These are phyloP conservation scores for Isurus oxyrinchus DNA, from an alignment of 2,113 vertebrate genomes.

Conservation along the genomic window DNA sequence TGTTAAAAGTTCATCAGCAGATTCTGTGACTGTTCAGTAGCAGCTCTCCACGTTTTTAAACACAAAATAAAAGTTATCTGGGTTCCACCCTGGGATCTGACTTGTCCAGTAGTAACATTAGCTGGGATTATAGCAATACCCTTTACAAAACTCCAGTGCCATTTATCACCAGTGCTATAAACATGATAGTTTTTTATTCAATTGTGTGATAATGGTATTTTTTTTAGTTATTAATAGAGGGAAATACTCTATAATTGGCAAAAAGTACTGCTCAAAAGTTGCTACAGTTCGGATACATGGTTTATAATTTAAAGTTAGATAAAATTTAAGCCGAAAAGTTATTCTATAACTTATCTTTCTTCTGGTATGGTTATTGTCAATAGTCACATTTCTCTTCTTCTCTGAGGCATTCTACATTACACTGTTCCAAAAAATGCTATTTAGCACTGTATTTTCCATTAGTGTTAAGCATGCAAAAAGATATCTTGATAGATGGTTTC, in stretches of 20 bases:
- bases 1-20: no score
- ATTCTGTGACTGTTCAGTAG: no score
- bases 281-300: background rate
- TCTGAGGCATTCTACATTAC: background rate
- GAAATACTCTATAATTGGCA: background rate
- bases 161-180: background rate
- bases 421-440: background rate
- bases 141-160: background rate
- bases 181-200: background rate
- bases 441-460: background rate
- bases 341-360: background rate
- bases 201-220: background rate
- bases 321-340: background rate
- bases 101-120: no score
- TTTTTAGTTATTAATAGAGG: background rate
- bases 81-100: no score
- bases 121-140: background rate
- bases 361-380: background rate
- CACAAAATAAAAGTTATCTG: no score
- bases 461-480: background rate
- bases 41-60: no score
- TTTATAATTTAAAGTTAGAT: background rate
- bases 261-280: background rate
- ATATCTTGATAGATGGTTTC: background rate
- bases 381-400: background rate